Evolutionary conservation across 2,113 vertebrate genomes (phyloP), one percentile per base, ranked within the genome.

Genomic region (Halcyon senegalensis): DNA sequence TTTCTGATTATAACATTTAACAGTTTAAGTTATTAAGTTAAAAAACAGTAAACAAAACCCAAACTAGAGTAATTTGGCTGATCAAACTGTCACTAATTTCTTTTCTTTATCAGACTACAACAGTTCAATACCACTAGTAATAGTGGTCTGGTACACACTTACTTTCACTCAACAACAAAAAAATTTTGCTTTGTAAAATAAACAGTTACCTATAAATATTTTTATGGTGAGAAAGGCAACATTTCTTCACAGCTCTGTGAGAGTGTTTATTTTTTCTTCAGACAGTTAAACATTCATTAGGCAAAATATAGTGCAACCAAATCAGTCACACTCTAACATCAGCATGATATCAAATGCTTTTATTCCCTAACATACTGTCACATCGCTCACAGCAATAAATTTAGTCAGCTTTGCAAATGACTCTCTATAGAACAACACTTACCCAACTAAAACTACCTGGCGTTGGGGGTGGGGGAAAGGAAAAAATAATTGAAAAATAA

Each of bases 391-490:
- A 60, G 16, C 18, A 86, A 35, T 59, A 1, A 68, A 46, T 68
- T 89, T 50, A 59, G 35, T 56, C 23, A 80, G 7, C 19, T 80
- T 69, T 73, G 23, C 4, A 72, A 72, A 76, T 56, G 3, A 37
- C 79, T 83, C 12, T 72, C 33, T 25, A 15, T 16, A 56, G 19
- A 73, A n/a, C 4, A 37, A 16, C 6, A 63, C 21, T 56, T 64
- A 51, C 5, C 4, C 53, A 81, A 55, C 11, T 60, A 77, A 82
- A 91, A 73, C 43, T 27, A 69, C 41, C 18, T n/a, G 9, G 8
- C 0, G 37, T 84, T 48, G 14, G 28, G 2, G 9, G 9, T 7
- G 2, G 4, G 7, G 16, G 3, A 3, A 25, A 37, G 21, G 4
- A 39, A 70, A 60, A 69, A 28, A 28, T 11, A 64, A 64, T 58